These are phyloP conservation scores for Nymphicus hollandicus DNA, from an alignment of 2,113 vertebrate species.

Conservation along the genomic window DNA sequence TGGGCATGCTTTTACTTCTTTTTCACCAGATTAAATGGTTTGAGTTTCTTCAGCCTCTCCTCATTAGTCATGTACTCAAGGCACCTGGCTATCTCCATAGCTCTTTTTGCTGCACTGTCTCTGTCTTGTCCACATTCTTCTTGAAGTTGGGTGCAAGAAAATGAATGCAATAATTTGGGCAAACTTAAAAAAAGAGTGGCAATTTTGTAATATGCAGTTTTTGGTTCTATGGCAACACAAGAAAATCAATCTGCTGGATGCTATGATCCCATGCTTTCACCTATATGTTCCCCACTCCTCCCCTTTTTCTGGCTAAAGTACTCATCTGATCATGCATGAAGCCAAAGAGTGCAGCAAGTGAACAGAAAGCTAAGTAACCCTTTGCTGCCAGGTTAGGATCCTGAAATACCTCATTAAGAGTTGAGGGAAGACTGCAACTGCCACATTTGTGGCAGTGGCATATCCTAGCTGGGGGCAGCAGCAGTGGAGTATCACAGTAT, in stretches of 20 bases:
- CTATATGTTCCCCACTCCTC: neutral
- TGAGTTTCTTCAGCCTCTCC: neutral
- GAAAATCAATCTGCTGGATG: neutral
- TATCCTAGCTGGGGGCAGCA: neutral
- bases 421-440: neutral
- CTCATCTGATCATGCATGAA: neutral
- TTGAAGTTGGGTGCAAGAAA: neutral
- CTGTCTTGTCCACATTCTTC: neutral
- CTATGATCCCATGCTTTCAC: neutral
- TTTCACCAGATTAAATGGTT: neutral
- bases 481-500: neutral
- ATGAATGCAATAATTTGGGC: neutral
- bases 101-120: neutral
- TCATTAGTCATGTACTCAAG: neutral
- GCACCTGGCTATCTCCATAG: neutral
- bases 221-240: neutral
- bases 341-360: neutral
- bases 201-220: neutral
- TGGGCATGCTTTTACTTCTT: neutral
- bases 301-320: neutral
- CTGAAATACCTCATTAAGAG: neutral
- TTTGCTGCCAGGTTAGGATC: neutral
- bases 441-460: too few relatives aligned
- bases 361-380: neutral
- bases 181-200: neutral